Evolutionary conservation across 2,797 vertebrate species (phyloP).

Genomic region (Diplodus sargus): DNA sequence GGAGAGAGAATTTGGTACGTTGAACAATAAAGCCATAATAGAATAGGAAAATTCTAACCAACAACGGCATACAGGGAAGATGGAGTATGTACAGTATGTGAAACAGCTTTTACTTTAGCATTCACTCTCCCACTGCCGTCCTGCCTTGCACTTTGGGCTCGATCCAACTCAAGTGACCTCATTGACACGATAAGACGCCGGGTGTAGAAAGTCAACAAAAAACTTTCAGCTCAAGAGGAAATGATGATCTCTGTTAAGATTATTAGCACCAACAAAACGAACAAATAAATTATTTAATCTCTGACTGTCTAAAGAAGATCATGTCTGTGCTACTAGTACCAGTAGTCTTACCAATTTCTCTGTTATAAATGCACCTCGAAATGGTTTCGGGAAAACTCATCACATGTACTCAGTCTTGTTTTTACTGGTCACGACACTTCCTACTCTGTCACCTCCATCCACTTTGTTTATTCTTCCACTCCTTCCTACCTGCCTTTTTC

Average conservation of each 20-base stretch:
- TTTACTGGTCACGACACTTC: constrained; percentile 42
- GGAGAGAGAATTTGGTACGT: constrained; percentile 19
- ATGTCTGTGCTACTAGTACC: constrained; percentile 1
- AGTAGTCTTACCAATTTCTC: background rate
- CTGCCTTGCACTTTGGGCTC: constrained; percentile 60
- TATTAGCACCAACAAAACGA: too few species aligned
- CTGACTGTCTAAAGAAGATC: constrained; percentile 2
- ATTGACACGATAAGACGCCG: constrained; percentile 33
- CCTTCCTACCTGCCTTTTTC: constrained; percentile 45
- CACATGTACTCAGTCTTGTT: constrained; percentile 41
- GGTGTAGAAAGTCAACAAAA: background rate
- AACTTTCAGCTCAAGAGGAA: constrained; percentile 43
- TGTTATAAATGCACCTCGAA: constrained; percentile 13
- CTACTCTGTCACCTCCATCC: constrained; percentile 39
- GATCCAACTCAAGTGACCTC: constrained; percentile 67
- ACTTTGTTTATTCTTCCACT: constrained; percentile 43
- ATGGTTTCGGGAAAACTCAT: constrained; percentile 48
- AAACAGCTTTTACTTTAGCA: constrained; percentile 25
- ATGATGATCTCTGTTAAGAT: constrained; percentile 17
- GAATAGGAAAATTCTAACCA: constrained; percentile 10
- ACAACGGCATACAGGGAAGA: constrained; percentile 19
- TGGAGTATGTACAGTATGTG: constrained; percentile 37
- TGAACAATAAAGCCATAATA: constrained; percentile 51
- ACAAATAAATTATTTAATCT: too few species aligned
- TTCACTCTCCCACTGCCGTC: constrained; percentile 42